These are phyloP conservation scores for Nasonia longicornis DNA, from an alignment of 1,140 invertebrate genomes.

Conservation along the genomic window DNA sequence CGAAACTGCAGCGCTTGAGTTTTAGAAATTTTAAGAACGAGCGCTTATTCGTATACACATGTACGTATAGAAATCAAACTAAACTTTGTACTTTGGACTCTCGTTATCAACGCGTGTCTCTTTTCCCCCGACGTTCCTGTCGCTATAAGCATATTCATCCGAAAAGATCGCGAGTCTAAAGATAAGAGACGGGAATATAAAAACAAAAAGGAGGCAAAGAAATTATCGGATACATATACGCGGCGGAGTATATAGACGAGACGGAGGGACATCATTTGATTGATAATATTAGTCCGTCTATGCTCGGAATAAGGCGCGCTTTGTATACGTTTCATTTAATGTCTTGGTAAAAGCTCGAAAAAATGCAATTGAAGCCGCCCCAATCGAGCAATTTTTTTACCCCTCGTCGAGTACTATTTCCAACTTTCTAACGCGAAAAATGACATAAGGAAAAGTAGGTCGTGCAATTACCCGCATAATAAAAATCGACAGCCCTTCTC, in stretches of 20 bases:
- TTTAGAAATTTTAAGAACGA: background rate
- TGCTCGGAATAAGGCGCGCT: background rate
- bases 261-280: background rate
- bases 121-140: conserved; percentile 2
- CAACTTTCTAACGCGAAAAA: no score
- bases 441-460: no score
- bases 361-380: no score
- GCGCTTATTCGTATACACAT: background rate
- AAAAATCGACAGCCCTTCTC: no score
- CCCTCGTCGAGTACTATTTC: no score
- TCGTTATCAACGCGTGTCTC: background rate
- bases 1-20: no score
- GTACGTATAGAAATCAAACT: conserved; percentile 1
- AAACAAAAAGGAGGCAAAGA: conserved; percentile 8
- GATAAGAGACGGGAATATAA: conserved; percentile 11
- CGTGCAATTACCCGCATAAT: no score
- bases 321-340: background rate
- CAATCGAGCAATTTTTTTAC: no score
- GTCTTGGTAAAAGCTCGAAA: no score
- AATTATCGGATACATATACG: background rate
- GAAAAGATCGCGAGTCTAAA: conserved; percentile 1
- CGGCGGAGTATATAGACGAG: background rate
- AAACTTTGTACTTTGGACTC: conserved; percentile 28
- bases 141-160: background rate
- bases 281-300: conserved; percentile 5